These are phyloP conservation scores for Leucoraja ocellata DNA, from an alignment of 2,797 vertebrate species.

Conservation along the genomic window DNA sequence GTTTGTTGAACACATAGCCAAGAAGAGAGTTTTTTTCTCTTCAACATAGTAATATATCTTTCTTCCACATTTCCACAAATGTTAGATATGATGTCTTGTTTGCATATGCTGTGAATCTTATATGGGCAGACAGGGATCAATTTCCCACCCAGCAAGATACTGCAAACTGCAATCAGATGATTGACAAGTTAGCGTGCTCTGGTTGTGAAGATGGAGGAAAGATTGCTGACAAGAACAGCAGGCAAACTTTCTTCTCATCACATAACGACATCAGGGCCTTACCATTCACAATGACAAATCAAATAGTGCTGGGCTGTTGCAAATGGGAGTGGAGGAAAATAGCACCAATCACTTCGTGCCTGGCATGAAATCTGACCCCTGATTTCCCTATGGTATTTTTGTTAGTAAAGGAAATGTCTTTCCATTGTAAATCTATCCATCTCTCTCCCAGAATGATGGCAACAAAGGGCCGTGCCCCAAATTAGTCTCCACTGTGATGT, in stretches of 20 bases:
- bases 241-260: neutral
- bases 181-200: neutral
- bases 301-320: too few species aligned
- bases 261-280: too few species aligned
- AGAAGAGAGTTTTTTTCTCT: neutral
- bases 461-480: too few species aligned
- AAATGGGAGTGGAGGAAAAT: too few species aligned
- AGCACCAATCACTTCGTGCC: too few species aligned
- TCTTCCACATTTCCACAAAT: neutral
- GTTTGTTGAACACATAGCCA: neutral
- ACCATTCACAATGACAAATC: too few species aligned
- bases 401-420: too few species aligned
- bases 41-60: neutral
- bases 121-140: neutral
- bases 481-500: too few species aligned
- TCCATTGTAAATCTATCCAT: too few species aligned
- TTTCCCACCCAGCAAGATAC: neutral
- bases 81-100: neutral
- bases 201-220: neutral
- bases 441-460: too few species aligned
- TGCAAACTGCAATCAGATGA: neutral
- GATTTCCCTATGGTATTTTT: too few species aligned
- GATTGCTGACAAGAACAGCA: neutral
- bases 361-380: too few species aligned
- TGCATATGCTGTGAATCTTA: neutral